Evolutionary conservation across 1,140 invertebrate species (phyloP).

Genomic region (Magallana angulata): DNA sequence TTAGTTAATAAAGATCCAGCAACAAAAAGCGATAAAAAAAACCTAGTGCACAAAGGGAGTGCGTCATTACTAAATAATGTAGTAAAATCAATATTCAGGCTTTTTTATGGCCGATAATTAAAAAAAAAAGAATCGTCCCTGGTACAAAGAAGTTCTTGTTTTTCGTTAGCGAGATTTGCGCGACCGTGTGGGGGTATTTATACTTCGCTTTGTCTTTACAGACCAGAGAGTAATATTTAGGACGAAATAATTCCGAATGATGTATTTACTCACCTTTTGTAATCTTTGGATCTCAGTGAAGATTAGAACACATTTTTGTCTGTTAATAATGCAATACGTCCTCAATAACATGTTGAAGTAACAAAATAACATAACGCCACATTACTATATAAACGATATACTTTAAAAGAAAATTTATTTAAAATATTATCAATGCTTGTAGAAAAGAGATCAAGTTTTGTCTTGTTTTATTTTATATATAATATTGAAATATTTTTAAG

Average conservation of each 20-base stretch:
- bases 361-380: too few relatives aligned
- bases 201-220: neutral
- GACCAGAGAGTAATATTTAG: neutral
- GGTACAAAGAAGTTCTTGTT: neutral
- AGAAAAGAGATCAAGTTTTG: too few relatives aligned
- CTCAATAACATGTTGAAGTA: too few relatives aligned
- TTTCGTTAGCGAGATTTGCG: neutral
- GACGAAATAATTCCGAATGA: neutral
- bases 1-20: too few relatives aligned
- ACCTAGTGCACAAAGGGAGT: neutral
- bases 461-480: neutral
- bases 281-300: too few relatives aligned
- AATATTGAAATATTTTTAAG: conserved; percentile 66
- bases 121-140: neutral
- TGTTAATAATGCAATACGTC: too few relatives aligned
- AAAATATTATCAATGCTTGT: too few relatives aligned
- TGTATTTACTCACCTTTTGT: too few relatives aligned
- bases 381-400: too few relatives aligned
- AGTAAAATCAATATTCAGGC: neutral
- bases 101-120: neutral
- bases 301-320: too few relatives aligned
- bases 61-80: conserved; percentile 9
- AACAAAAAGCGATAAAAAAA: neutral
- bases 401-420: too few relatives aligned
- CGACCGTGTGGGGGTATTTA: neutral